phyloP scores from a whole-genome alignment of 2,797 vertebrate species.

The Leptodactylus fallax region DNA sequence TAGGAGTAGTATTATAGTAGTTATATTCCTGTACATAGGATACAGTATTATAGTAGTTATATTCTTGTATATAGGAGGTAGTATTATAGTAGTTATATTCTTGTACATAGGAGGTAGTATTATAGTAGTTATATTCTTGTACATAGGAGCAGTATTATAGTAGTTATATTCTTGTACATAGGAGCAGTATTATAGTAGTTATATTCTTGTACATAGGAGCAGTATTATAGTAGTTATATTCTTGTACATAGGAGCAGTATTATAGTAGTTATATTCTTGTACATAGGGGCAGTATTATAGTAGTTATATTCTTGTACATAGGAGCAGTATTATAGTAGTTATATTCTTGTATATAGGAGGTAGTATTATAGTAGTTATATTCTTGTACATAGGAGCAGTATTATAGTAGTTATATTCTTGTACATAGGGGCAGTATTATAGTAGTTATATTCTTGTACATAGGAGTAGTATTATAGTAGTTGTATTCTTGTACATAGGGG shows the following conservation, averaged over 20 bases:
- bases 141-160: background rate
- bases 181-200: constrained; percentile 3
- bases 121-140: background rate
- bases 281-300: background rate
- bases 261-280: constrained; percentile 11
- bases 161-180: constrained; percentile 2
- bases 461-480: constrained; percentile 15
- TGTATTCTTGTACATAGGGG: background rate
- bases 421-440: constrained; percentile 11
- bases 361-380: constrained; percentile 25
- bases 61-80: background rate
- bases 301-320: constrained; percentile 10
- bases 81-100: constrained; percentile 7
- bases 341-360: background rate
- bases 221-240: constrained; percentile 13
- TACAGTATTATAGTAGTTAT: constrained; percentile 7
- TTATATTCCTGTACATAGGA: background rate
- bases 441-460: background rate
- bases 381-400: constrained; percentile 1
- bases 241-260: background rate
- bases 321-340: constrained; percentile 10
- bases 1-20: background rate
- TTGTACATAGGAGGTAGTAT: constrained; percentile 5
- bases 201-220: constrained; percentile 4
- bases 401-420: constrained; percentile 4